Evolutionary conservation across 2,888 invertebrate species (phyloP).

Genomic region (Rambutsinella grinnellia): DNA sequence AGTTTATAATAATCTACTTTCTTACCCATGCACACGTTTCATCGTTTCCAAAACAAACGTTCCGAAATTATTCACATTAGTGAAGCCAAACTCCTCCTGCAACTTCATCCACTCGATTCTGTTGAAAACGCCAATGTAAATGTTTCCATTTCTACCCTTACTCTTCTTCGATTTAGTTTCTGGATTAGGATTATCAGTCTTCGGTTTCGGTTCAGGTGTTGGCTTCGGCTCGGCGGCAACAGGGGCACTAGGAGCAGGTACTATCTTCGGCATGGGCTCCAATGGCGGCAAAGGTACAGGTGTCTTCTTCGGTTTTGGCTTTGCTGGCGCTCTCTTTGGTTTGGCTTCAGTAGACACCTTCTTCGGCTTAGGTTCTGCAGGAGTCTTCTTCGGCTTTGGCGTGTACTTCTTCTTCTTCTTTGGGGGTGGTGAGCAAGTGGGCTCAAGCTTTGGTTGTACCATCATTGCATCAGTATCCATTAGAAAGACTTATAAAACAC

Average conservation of each 20-base stretch:
- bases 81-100: conserved; percentile 45
- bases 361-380: conserved; percentile 6
- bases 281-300: not conserved
- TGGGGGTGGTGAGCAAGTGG: not conserved
- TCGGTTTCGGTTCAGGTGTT: conserved; percentile 18
- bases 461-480: too few relatives aligned
- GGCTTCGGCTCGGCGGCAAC: not conserved
- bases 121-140: conserved; percentile 53
- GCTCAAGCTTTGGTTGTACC: not conserved
- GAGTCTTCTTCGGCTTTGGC: conserved; percentile 15
- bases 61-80: conserved; percentile 48
- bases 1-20: not conserved
- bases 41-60: conserved; percentile 43
- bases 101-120: conserved; percentile 47
- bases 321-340: conserved; percentile 20
- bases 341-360: conserved; percentile 1
- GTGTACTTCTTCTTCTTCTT: conserved; percentile 40
- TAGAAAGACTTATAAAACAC: too few relatives aligned
- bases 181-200: not conserved
- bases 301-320: conserved; percentile 7
- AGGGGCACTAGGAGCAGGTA: not conserved
- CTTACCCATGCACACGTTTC: conserved; percentile 43
- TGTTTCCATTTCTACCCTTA: conserved; percentile 52
- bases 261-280: not conserved
- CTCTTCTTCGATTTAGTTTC: conserved; percentile 50